phyloP scores from a whole-genome alignment of 2,888 invertebrate species.

The Chymomyza amoena region DNA sequence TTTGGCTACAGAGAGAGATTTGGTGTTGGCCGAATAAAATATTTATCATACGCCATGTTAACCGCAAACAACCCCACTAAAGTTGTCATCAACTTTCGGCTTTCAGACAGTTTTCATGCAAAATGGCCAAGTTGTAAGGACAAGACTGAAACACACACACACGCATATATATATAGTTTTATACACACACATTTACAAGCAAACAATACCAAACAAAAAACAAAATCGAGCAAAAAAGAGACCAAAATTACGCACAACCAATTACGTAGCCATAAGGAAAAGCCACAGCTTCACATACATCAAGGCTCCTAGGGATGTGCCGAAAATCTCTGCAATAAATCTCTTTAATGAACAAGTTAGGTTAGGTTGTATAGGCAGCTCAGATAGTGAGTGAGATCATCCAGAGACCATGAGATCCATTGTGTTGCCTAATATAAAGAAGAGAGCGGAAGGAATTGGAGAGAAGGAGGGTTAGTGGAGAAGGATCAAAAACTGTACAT shows the following conservation, averaged over 20 bases:
- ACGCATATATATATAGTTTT: neutral
- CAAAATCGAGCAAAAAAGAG: neutral
- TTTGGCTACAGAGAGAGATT: constrained; percentile 11
- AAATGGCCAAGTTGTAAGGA: neutral
- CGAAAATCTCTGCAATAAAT: too few relatives aligned
- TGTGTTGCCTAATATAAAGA: too few relatives aligned
- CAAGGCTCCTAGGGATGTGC: neutral
- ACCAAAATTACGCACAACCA: constrained; percentile 2
- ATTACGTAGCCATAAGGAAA: neutral
- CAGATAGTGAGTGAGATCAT: too few relatives aligned
- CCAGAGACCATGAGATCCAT: too few relatives aligned
- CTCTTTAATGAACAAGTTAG: too few relatives aligned
- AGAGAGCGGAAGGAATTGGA: too few relatives aligned
- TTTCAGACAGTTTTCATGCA: neutral
- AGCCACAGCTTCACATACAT: neutral
- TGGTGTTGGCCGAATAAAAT: constrained; percentile 43
- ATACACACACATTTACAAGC: neutral
- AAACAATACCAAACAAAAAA: constrained; percentile 5
- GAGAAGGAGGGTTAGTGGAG: too few relatives aligned
- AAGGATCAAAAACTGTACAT: too few relatives aligned
- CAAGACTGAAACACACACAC: neutral
- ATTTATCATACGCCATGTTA: constrained; percentile 52
- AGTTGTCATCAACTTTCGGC: neutral
- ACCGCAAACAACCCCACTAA: constrained; percentile 26
- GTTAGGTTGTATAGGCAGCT: too few relatives aligned